These are phyloP conservation scores for Muscidifurax raptorellus DNA, from an alignment of 1,140 invertebrate species.

Conservation along the genomic window DNA sequence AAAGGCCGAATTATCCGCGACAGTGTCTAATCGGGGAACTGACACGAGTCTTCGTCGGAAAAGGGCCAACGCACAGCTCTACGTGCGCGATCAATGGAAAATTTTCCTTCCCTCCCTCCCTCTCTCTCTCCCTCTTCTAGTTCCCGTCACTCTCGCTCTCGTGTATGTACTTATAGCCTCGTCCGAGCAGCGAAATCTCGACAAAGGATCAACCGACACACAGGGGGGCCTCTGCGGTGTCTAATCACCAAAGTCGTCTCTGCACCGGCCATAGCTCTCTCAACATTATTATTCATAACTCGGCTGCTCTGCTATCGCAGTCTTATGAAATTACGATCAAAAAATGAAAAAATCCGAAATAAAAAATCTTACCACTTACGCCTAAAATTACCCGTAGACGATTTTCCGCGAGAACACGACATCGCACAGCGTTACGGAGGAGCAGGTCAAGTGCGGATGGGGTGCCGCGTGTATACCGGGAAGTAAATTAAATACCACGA, in stretches of 20 bases:
- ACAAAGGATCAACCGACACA: neutral
- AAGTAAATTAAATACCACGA: neutral
- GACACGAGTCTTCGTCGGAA: neutral
- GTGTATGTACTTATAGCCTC: neutral
- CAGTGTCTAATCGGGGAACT: neutral
- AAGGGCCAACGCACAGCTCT: neutral
- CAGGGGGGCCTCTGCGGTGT: neutral
- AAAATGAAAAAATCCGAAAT: too few relatives aligned
- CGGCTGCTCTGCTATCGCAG: too few relatives aligned
- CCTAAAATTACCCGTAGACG: neutral
- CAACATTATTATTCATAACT: too few relatives aligned
- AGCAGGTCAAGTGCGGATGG: too few relatives aligned
- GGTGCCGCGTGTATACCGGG: neutral
- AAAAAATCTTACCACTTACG: too few relatives aligned
- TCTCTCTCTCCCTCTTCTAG: neutral
- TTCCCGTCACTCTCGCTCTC: neutral
- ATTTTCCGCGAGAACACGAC: neutral
- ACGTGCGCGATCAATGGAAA: neutral
- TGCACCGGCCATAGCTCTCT: neutral
- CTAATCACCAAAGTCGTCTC: neutral
- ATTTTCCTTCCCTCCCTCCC: neutral
- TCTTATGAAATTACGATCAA: too few relatives aligned
- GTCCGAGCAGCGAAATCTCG: neutral
- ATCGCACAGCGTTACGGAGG: too few relatives aligned
- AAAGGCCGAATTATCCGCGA: neutral